Evolutionary conservation across 1,140 invertebrate species (phyloP), one percentile per base, ranked within the genome.

Genomic region (Drosophila gunungcola): DNA sequence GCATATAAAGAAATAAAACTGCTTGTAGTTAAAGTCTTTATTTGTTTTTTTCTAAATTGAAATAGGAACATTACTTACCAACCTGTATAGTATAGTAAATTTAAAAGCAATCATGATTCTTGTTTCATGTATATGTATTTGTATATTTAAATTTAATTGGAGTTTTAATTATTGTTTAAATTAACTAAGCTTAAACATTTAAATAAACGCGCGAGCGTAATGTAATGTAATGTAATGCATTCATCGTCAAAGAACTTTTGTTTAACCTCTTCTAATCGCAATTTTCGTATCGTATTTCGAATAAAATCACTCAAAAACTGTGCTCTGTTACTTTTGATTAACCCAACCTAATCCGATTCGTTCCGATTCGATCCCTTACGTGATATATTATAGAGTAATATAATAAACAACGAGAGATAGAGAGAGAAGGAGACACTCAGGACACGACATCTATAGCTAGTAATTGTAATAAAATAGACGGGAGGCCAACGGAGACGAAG

Each of bases 71-170:
- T 32, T 27, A 27, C 45, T 25, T 27, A 46, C 43, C 29, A 32
- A 21, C 16, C 16, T 1, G 16, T 32, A 7, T 7, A 2, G 29
- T 32, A 32, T 7, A 32, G 5, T 32, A 32, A 2, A 7, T 7
- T 4, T 4, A 32, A 32, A 32, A 32, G 29, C 29, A 32, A 32
- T 32, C 5, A 32, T 3, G 7, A 6, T 3, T 32, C 2, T 32
- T 6, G 29, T 57, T 56, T 56, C 52, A 69, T 80, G 62, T 81
- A 65, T 81, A 77, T 86, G 64, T 84, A 76, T 75, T 65, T 88
- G 79, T 86, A 83, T 88, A 88, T 82, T 86, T 86, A 86, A 88
- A 83, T 79, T 68, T 86, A 86, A 86, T 86, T 86, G 83, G 83
- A 86, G 83, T 86, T 86, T 88, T 63, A 78, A 88, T 83, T 88